phyloP scores from a whole-genome alignment of 2,888 invertebrate species.

The Clivina fossor region DNA sequence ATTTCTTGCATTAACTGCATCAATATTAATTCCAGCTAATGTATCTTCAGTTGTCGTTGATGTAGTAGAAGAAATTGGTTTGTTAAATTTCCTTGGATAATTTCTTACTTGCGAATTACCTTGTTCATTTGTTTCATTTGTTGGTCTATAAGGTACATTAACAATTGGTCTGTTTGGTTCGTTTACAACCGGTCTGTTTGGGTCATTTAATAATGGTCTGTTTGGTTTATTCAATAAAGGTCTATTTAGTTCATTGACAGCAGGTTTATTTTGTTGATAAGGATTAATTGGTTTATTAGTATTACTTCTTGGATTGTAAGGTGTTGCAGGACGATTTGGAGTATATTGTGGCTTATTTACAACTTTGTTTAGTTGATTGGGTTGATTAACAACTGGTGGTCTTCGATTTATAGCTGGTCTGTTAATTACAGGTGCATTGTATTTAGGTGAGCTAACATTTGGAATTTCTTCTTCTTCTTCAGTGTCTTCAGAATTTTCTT shows the following conservation, averaged over 20 bases:
- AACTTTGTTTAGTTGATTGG: constrained; percentile 40
- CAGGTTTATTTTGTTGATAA: too few relatives aligned
- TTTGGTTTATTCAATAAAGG: constrained; percentile 4
- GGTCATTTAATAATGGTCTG: constrained; percentile 1
- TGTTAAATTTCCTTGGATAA: constrained; percentile 23
- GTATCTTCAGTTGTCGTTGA: constrained; percentile 32
- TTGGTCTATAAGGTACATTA: too few relatives aligned
- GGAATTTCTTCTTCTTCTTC: constrained; percentile 29
- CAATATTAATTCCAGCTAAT: constrained; percentile 52
- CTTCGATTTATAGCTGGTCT: constrained; percentile 8
- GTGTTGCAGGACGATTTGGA: constrained; percentile 48
- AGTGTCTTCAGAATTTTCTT: constrained; percentile 32
- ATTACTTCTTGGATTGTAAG: constrained; percentile 45
- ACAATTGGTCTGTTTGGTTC: constrained; percentile 1
- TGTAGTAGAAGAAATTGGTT: constrained; percentile 16
- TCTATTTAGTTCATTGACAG: not conserved
- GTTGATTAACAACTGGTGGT: constrained; percentile 30
- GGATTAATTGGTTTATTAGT: constrained; percentile 5
- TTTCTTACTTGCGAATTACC: constrained; percentile 3
- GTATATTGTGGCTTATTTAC: constrained; percentile 46
- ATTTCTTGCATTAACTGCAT: constrained; percentile 57
- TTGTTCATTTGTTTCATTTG: not conserved
- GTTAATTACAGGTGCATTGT: constrained; percentile 20
- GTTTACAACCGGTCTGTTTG: constrained; percentile 1
- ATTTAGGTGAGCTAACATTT: constrained; percentile 34